Conservation (phyloP, 2,888 invertebrate species). For the Pristionchus entomophagus region DNA sequence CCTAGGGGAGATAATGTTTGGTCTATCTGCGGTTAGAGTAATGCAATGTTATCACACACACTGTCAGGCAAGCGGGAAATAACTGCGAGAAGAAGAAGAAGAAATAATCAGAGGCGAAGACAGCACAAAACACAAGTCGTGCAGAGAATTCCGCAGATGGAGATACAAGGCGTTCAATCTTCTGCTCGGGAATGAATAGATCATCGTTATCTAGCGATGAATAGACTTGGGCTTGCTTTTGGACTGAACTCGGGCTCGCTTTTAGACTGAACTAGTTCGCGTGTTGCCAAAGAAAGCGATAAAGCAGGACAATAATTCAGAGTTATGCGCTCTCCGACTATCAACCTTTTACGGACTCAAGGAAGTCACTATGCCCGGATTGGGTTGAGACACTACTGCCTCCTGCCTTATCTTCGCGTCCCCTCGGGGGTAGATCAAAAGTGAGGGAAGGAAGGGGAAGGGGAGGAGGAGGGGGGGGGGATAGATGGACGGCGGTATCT, state of each 20-base stretch:
- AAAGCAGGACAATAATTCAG: not conserved
- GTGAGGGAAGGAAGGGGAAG: not conserved
- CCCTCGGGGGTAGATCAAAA: conserved; percentile 23
- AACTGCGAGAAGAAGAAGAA: not conserved
- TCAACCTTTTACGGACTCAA: not conserved
- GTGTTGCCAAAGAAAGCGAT: not conserved
- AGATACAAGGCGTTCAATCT: too few relatives aligned
- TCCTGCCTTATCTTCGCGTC: not conserved
- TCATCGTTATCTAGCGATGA: too few relatives aligned
- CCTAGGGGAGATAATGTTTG: not conserved
- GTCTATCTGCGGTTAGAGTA: conserved; percentile 6
- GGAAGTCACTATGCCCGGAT: conserved; percentile 8
- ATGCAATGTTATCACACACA: conserved; percentile 33
- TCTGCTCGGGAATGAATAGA: too few relatives aligned
- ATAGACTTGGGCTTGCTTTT: too few relatives aligned
- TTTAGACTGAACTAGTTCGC: too few relatives aligned
- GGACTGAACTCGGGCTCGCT: too few relatives aligned
- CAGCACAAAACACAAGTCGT: too few relatives aligned
- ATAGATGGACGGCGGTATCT: not conserved
- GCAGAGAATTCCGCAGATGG: too few relatives aligned
- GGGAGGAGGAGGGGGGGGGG: not conserved
- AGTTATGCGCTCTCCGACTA: not conserved
- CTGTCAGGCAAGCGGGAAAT: conserved; percentile 3
- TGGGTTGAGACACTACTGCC: conserved; percentile 1
- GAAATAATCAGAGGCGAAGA: too few relatives aligned